Evolutionary conservation across 2,113 vertebrate species (phyloP), one percentile per base, ranked within the genome.

Genomic region (Mormoops blainvillei): DNA sequence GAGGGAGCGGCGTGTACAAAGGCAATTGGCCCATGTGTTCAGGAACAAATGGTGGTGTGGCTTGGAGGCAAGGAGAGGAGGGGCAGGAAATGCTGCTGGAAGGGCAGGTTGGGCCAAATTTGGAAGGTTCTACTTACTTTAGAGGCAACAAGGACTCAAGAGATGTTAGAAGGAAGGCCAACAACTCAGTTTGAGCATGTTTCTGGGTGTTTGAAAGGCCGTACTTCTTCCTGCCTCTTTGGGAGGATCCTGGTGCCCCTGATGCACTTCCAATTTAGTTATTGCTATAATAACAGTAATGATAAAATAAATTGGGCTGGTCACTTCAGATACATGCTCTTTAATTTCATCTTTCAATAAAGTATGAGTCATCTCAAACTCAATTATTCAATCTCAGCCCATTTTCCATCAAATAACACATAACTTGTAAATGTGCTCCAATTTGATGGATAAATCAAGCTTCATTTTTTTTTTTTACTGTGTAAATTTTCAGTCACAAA

Each of bases 91-190:
- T 31, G 31, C 2, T 28, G 87, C 84, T 82, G 92, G 87, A 88
- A 94, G 65, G 77, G 28, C 97, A 96, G 90, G 90, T 96, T 73
- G 33, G 58, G 31, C 65, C 76, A 68, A n/a, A 31, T 48, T 68
- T 10, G 70, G 54, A 95, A 94, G 68, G 63, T 26, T 94, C 56
- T 52, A 36, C 56, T 89, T 90, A 91, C 65, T 83, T 56, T 38
- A 38, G 20, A 82, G 41, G 61, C 20, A 68, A 36, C 12, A 76
- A 45, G 67, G 48, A 81, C 81, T 80, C 43, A 74, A 20, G 45
- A 36, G 58, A 70, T 36, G 16, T 48, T 70, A 13, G 28, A 45
- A 18, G 56, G 20, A 70, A 70, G 90, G 70, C 14, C 22, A 22
- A 36, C 38, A 50, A 65, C 43, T 80, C 80, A 78, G 7, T 58